Conservation (phyloP, 2,113 vertebrate genomes). For the Laticauda laticaudata region DNA sequence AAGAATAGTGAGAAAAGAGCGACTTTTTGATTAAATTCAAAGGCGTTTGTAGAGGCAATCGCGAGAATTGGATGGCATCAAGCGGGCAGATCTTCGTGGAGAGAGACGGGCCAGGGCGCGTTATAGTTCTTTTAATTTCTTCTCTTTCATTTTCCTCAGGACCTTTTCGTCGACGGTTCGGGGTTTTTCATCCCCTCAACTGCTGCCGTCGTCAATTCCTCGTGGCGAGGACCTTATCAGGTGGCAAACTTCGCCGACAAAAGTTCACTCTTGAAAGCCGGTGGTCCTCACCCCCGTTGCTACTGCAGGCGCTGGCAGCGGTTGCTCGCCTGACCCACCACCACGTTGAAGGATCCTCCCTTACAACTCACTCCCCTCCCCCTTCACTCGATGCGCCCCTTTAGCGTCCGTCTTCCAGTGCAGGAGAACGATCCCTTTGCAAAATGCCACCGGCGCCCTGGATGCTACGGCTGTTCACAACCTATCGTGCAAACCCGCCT, state of each 20-base stretch:
- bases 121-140: background rate
- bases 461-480: background rate
- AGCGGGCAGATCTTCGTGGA: background rate
- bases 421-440: background rate
- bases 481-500: background rate
- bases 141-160: no score
- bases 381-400: background rate
- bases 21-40: background rate
- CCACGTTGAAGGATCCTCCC: background rate
- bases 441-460: background rate
- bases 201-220: background rate
- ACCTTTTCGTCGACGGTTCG: background rate
- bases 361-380: background rate
- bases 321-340: background rate
- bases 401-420: background rate
- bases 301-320: fast-evolving
- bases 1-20: background rate
- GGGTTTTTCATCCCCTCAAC: background rate
- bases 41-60: background rate
- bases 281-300: no score
- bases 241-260: background rate
- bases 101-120: background rate
- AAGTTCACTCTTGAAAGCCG: background rate
- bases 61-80: background rate
- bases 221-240: background rate